phyloP scores from a whole-genome alignment of 1,140 invertebrate genomes.

The Bradysia coprophila region DNA sequence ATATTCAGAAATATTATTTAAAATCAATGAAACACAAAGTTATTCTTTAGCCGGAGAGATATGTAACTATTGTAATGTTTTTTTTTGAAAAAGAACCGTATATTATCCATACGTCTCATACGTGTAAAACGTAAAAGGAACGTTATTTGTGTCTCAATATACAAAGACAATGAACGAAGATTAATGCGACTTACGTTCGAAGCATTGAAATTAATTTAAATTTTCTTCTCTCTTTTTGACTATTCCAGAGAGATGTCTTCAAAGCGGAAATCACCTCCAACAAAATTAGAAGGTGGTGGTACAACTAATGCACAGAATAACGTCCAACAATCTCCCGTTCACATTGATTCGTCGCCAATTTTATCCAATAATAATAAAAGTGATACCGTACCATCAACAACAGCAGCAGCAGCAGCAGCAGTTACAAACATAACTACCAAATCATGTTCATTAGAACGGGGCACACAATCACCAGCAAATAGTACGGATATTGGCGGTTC shows the following conservation, averaged over 20 bases:
- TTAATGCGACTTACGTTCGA: too few species aligned
- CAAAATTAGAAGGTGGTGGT: conserved; percentile 69
- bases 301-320: conserved; percentile 14
- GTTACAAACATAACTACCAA: conserved; percentile 3
- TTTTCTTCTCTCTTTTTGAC: conserved; percentile 9
- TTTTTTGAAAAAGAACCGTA: too few species aligned
- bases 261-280: conserved; percentile 81
- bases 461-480: conserved; percentile 5
- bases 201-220: neutral
- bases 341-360: conserved; percentile 9
- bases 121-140: too few species aligned
- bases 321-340: conserved; percentile 26
- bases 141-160: too few species aligned
- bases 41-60: too few species aligned
- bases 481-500: neutral
- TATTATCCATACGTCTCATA: too few species aligned
- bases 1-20: too few species aligned
- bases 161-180: too few species aligned
- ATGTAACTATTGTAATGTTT: too few species aligned
- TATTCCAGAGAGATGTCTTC: conserved; percentile 81
- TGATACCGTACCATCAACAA: too few species aligned
- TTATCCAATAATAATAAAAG: conserved; percentile 7
- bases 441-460: conserved; percentile 6
- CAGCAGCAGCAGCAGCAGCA: conserved; percentile 3
- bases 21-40: too few species aligned